Percentiles rank a stretch among this genome's conserved stretches.
Conservation (phyloP, 2,888 invertebrate species). For the Empis stercorea region DNA sequence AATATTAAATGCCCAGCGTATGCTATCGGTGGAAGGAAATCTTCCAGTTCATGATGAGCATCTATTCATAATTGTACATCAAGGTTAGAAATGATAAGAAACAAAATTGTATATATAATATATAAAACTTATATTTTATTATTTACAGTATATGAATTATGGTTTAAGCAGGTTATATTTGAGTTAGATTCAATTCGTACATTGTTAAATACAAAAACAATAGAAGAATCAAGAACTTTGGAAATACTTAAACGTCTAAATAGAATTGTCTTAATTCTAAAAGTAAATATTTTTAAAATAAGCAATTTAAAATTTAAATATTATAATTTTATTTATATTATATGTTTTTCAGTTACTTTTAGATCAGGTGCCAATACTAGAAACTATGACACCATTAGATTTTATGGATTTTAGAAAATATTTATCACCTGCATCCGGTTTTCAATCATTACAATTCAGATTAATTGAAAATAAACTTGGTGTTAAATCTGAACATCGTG, state of each 20-base stretch:
- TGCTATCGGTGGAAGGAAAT: constrained; percentile 61
- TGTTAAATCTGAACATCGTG: constrained; percentile 67
- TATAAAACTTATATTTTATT: too few relatives aligned
- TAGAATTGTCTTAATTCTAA: constrained; percentile 81
- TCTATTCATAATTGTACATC: constrained; percentile 93
- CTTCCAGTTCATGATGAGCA: constrained; percentile 89
- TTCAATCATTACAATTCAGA: constrained; percentile 94
- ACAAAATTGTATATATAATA: too few relatives aligned
- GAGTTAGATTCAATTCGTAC: constrained; percentile 87
- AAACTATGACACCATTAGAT: constrained; percentile 98
- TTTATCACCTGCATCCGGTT: constrained; percentile 91
- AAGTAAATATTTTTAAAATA: constrained; percentile 44
- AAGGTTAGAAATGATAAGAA: constrained; percentile 50
- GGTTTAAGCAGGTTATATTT: constrained; percentile 98
- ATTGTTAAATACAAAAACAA: constrained; percentile 57
- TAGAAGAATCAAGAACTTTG: constrained; percentile 86
- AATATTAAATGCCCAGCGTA: constrained; percentile 64
- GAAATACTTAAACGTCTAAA: constrained; percentile 85
- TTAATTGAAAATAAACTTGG: constrained; percentile 89
- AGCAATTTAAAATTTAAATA: too few relatives aligned
- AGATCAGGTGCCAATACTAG: constrained; percentile 93
- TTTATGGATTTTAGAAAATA: constrained; percentile 96
- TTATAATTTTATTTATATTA: too few relatives aligned
- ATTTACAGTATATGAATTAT: constrained; percentile 82
- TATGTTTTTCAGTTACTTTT: constrained; percentile 69